Base-by-base conservation (phyloP, 2,888 invertebrate genomes). In the Drosophila sordidula region DNA sequence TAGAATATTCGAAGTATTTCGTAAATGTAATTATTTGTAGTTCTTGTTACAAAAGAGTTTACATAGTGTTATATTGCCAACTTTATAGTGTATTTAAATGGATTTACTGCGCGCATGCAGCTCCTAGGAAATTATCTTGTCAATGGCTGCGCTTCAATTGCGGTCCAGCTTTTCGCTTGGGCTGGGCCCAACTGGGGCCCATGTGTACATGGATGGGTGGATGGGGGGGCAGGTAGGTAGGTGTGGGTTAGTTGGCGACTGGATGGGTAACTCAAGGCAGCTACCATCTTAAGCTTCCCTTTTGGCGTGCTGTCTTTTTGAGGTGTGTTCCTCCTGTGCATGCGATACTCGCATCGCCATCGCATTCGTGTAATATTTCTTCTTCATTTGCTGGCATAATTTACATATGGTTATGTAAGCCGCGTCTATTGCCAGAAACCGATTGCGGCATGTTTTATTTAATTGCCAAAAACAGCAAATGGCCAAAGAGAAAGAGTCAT, bases 381-480 rank as follows among this genome's bases (percentile, higher is more conserved):
- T 83, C 83, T 83, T 88, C 88, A 82, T 88, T 83, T 86, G 77
- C 65, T 69, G 71, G 80, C 68, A 88, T 88, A 70, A 83, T 83
- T 83, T 83, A 83, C 83, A 83, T 83, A 83, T 86, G 77, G 86
- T 83, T 83, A 88, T 83, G 86, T 86, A 83, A 83, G 77, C 52
- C 54, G 51, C 38, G 56, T 54, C 54, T 32, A 58, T 84, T 70
- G 83, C 80, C 73, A 76, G 66, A 67, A 69, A 59, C 39, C 66
- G 56, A 70, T 69, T 66, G 73, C 47, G 64, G 80, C 88, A 83
- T 83, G 83, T 83, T 83, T 86, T 86, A 88, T 88, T 88, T 83
- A 88, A 83, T 83, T 83, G 83, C 83, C 88, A 75, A 66, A 75
- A 77, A 50, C 56, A 42, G 78, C 59, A 55, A 62, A 61, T 51